A percentile compares a stretch with the other conserved stretches of the same genome.
These are phyloP conservation scores for Hiodon alosoides DNA, from an alignment of 2,113 vertebrate species.

Conservation along the genomic window DNA sequence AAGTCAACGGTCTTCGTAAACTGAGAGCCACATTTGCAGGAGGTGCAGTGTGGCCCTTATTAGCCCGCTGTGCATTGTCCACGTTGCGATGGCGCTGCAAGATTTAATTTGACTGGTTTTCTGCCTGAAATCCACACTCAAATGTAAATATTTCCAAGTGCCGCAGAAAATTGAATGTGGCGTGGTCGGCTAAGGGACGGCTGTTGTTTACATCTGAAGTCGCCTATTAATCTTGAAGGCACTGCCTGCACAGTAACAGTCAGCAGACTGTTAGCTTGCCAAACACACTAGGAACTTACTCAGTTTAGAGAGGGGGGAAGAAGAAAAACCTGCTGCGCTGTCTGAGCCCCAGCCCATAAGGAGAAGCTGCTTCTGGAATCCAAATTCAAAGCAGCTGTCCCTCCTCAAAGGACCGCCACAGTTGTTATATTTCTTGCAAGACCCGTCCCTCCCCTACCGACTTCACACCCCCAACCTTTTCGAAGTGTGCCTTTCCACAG, in stretches of 20 bases:
- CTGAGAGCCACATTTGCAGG: not conserved
- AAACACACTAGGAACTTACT: slow-evolving; percentile 10
- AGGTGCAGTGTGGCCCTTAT: not conserved
- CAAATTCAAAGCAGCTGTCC: slow-evolving; percentile 60
- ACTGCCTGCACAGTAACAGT: slow-evolving; percentile 10
- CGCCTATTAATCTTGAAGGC: slow-evolving; percentile 25
- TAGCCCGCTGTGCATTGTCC: not conserved
- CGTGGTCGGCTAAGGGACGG: slow-evolving; percentile 12
- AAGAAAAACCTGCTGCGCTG: slow-evolving; percentile 30
- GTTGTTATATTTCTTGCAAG: slow-evolving; percentile 50
- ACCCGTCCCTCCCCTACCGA: slow-evolving; percentile 15
- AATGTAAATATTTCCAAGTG: slow-evolving; percentile 20
- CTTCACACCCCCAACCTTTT: slow-evolving; percentile 22
- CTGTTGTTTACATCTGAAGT: slow-evolving; percentile 24
- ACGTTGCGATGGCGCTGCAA: not conserved
- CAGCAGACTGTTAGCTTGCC: slow-evolving; percentile 1
- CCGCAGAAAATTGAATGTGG: not conserved
- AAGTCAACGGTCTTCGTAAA: not conserved
- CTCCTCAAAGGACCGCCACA: slow-evolving; percentile 20
- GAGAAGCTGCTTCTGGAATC: slow-evolving; percentile 50
- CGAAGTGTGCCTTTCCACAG: slow-evolving; percentile 10
- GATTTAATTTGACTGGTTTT: not conserved
- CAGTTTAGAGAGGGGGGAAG: not conserved
- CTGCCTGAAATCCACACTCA: slow-evolving; percentile 12
- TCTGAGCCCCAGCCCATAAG: slow-evolving; percentile 35